Percentiles rank a stretch among this genome's conserved stretches.
phyloP scores from a whole-genome alignment of 2,888 invertebrate species.

The Drosophila maculinotata region DNA sequence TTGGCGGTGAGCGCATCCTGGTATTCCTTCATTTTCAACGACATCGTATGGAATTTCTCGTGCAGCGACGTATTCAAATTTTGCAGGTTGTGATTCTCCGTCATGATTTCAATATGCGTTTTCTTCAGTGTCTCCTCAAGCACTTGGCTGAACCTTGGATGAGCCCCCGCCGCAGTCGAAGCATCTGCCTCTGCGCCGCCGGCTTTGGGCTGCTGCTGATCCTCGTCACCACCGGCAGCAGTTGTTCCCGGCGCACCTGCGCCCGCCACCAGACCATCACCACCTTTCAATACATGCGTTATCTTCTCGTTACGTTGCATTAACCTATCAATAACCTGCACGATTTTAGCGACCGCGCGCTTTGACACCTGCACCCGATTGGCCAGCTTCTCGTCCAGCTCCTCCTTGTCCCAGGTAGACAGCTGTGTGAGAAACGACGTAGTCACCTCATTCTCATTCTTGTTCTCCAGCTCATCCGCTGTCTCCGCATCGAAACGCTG shows the following conservation, averaged over 20 bases:
- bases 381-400: conserved; percentile 97
- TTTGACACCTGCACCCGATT: conserved; percentile 98
- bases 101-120: conserved; percentile 94
- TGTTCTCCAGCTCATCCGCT: conserved; percentile 97
- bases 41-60: conserved; percentile 96
- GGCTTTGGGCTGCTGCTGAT: conserved; percentile 44
- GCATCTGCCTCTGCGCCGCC: conserved; percentile 44
- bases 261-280: conserved; percentile 85
- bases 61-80: conserved; percentile 95
- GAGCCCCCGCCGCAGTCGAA: conserved; percentile 23
- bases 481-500: conserved; percentile 99
- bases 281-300: conserved; percentile 92
- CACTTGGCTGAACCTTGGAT: conserved; percentile 49
- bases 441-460: conserved; percentile 98
- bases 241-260: conserved; percentile 34
- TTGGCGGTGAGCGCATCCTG: conserved; percentile 92
- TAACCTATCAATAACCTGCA: conserved; percentile 97
- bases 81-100: conserved; percentile 96
- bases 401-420: conserved; percentile 99
- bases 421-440: conserved; percentile 97
- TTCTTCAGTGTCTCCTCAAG: conserved; percentile 94
- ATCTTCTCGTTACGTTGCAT: conserved; percentile 98
- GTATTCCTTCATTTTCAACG: conserved; percentile 93
- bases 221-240: conserved; percentile 38
- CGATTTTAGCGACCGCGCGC: conserved; percentile 97